phyloP scores from a whole-genome alignment of 2,113 vertebrate species.

The Nibea coibor region DNA sequence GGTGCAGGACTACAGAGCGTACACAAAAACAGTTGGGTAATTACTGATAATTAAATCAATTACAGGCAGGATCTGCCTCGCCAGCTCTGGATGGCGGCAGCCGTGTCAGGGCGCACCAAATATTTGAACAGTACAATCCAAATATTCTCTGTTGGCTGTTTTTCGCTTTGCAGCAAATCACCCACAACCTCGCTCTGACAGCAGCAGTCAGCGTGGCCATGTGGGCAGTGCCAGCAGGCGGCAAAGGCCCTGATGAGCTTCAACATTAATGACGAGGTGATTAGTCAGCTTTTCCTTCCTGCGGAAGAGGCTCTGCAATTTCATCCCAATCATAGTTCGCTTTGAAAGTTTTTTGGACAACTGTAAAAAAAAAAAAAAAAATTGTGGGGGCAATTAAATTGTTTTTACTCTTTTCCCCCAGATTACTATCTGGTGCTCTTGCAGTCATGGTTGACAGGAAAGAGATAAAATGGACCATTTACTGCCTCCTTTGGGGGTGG shows the following conservation, averaged over 20 bases:
- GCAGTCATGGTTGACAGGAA: conserved; percentile 81
- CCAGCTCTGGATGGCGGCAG: conserved; percentile 81
- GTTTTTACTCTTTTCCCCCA: conserved; percentile 63
- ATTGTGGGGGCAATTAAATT: conserved; percentile 65
- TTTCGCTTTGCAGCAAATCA: conserved; percentile 53
- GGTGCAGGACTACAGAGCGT: conserved; percentile 81
- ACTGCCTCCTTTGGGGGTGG: conserved; percentile 74
- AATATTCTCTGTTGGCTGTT: conserved; percentile 75
- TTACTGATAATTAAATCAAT: conserved; percentile 98
- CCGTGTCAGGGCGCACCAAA: conserved; percentile 86
- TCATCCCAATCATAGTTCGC: conserved; percentile 88
- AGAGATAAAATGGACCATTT: conserved; percentile 83
- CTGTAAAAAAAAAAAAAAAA: conserved; percentile 70
- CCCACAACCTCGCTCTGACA: conserved; percentile 19
- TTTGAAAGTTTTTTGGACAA: conserved; percentile 82
- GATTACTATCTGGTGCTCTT: conserved; percentile 78
- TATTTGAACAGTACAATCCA: conserved; percentile 92
- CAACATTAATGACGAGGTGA: conserved; percentile 78
- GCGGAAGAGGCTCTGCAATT: conserved; percentile 87
- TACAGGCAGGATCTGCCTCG: conserved; percentile 88
- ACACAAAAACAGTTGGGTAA: conserved; percentile 90
- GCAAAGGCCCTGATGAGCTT: conserved; percentile 84
- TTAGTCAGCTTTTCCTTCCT: conserved; percentile 85
- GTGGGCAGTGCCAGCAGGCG: conserved; percentile 83
- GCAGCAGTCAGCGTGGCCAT: conserved; percentile 37